Evolutionary conservation across 2,797 vertebrate genomes (phyloP).

Genomic region (Smutsia gigantea): DNA sequence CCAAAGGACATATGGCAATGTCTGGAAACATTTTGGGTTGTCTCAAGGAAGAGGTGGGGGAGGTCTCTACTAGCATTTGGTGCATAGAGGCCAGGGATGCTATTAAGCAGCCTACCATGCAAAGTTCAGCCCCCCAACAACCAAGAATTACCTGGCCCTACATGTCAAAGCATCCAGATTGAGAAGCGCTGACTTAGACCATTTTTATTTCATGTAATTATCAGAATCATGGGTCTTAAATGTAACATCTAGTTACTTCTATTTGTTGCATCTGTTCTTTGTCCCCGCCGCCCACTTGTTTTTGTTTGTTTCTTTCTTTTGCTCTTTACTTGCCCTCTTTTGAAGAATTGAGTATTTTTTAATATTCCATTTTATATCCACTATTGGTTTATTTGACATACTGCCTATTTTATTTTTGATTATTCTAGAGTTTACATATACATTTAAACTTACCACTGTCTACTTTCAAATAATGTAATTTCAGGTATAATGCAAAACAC

Average conservation of each 20-base stretch:
- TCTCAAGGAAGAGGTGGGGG: background rate
- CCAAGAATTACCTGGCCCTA: background rate
- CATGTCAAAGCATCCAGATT: background rate
- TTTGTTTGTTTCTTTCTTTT: background rate
- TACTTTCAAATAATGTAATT: background rate
- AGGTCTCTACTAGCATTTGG: background rate
- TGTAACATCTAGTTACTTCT: background rate
- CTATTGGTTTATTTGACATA: background rate
- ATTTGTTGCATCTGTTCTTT: background rate
- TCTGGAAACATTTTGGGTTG: background rate
- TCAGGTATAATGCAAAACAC: background rate
- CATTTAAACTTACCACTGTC: background rate
- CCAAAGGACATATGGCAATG: background rate
- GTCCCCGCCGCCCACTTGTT: background rate
- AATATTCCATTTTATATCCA: background rate
- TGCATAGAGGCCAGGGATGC: background rate
- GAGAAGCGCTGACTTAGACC: background rate
- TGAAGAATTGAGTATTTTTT: background rate
- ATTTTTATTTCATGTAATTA: background rate
- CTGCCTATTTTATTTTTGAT: background rate
- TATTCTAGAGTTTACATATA: background rate
- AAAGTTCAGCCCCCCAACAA: background rate
- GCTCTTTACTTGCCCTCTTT: background rate
- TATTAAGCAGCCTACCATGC: background rate
- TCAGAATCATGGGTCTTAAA: background rate